Evolutionary conservation across 1,140 invertebrate species (phyloP).

Genomic region (Bathynomus jamesi): DNA sequence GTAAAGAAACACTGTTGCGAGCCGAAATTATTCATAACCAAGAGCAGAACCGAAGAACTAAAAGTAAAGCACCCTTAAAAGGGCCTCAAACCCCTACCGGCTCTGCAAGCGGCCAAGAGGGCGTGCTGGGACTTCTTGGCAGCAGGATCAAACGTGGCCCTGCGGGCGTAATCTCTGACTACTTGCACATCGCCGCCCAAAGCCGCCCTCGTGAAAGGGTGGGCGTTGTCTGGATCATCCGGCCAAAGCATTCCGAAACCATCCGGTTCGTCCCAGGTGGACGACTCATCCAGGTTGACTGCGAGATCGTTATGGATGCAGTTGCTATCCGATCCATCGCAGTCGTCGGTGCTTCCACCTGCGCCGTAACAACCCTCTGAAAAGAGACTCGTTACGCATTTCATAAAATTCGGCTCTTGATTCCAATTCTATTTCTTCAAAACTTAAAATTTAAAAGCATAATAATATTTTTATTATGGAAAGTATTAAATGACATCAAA

Average conservation of each 20-base stretch:
- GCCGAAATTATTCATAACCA: not conserved
- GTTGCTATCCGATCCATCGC: not conserved
- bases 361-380: too few relatives aligned
- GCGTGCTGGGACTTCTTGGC: constrained; percentile 34
- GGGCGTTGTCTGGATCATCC: constrained; percentile 32
- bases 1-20: not conserved
- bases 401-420: too few relatives aligned
- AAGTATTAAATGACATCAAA: too few relatives aligned
- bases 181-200: constrained; percentile 19
- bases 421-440: too few relatives aligned
- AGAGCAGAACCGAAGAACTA: not conserved
- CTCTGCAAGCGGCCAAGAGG: constrained; percentile 26
- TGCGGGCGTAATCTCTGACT: constrained; percentile 16
- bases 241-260: constrained; percentile 10
- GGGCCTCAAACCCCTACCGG: too few relatives aligned
- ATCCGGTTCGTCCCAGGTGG: not conserved
- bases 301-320: too few relatives aligned
- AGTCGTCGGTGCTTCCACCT: not conserved
- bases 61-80: too few relatives aligned
- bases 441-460: too few relatives aligned
- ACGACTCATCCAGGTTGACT: not conserved
- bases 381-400: too few relatives aligned
- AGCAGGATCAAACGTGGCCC: constrained; percentile 27
- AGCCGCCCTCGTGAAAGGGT: constrained; percentile 33
- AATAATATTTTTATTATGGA: too few relatives aligned